phyloP scores from a whole-genome alignment of 2,888 invertebrate species.

The Drosophila borealis region DNA sequence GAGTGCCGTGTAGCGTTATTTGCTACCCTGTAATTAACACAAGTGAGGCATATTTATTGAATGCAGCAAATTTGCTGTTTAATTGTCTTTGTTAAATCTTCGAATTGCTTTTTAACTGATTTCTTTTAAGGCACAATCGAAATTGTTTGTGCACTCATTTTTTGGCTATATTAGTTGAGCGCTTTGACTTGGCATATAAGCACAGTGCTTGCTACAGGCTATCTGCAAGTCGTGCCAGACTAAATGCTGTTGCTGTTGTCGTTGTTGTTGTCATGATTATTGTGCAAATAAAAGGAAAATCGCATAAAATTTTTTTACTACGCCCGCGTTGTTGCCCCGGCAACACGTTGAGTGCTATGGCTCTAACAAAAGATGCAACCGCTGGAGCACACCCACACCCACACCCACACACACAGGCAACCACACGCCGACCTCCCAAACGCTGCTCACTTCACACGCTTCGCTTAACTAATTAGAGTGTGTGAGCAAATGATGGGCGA shows the following conservation, averaged over 20 bases:
- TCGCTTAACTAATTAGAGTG: slow-evolving; percentile 76
- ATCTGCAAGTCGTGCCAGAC: slow-evolving; percentile 27
- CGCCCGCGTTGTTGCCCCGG: slow-evolving; percentile 54
- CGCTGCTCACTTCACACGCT: slow-evolving; percentile 50
- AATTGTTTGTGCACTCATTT: too few species aligned
- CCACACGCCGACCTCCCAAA: slow-evolving; percentile 17
- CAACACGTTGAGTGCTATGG: slow-evolving; percentile 55
- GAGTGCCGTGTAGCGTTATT: slow-evolving; percentile 3
- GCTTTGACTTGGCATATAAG: too few species aligned
- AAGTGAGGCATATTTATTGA: background rate
- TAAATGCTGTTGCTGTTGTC: slow-evolving; percentile 7
- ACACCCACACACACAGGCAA: background rate
- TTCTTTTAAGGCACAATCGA: too few species aligned
- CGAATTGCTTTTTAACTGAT: too few species aligned
- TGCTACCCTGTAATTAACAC: slow-evolving; percentile 18
- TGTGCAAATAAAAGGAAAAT: slow-evolving; percentile 64
- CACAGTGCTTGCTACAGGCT: slow-evolving; percentile 9
- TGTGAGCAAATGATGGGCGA: slow-evolving; percentile 46
- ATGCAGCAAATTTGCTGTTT: background rate
- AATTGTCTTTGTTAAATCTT: too few species aligned
- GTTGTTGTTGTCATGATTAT: slow-evolving; percentile 58
- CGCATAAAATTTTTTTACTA: slow-evolving; percentile 41
- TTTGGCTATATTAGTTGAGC: too few species aligned
- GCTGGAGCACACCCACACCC: slow-evolving; percentile 25
- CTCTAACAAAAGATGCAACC: slow-evolving; percentile 73